Evolutionary conservation across 2,888 invertebrate species (phyloP).

Genomic region (Graphium colonna): DNA sequence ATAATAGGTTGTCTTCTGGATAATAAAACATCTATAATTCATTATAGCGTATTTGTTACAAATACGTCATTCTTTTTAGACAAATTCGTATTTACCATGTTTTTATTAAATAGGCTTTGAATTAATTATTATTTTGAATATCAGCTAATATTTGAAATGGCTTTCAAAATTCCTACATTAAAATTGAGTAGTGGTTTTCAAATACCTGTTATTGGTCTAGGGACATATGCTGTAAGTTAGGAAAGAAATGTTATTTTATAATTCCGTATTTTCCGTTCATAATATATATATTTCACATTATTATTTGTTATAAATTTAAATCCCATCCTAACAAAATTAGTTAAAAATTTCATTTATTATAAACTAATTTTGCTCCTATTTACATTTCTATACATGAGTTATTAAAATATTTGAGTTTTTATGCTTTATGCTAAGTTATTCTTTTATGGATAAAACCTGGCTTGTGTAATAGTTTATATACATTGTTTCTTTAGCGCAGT

Average conservation of each 20-base stretch:
- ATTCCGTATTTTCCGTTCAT: neutral
- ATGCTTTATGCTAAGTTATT: neutral
- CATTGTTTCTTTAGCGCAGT: constrained; percentile 45
- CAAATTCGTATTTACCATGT: no score
- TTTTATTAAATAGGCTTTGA: no score
- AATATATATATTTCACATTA: neutral
- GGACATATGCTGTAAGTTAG: constrained; percentile 79
- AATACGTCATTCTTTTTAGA: no score
- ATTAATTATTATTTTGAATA: no score
- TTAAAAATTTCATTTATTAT: neutral
- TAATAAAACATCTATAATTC: no score
- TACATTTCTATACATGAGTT: no score
- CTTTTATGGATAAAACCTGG: neutral
- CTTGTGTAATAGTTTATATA: neutral
- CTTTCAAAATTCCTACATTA: constrained; percentile 52
- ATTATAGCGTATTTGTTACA: no score
- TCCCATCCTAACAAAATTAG: neutral
- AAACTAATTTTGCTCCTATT: neutral
- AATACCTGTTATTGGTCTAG: constrained; percentile 84
- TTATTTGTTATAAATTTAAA: no score
- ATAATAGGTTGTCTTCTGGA: no score
- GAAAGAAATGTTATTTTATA: neutral
- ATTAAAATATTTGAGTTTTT: neutral
- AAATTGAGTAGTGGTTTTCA: constrained; percentile 73
- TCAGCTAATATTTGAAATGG: constrained; percentile 37